Evolutionary conservation across 2,888 invertebrate species (phyloP), one percentile per base, ranked within the genome.

Genomic region (Dastarcus helophoroides): DNA sequence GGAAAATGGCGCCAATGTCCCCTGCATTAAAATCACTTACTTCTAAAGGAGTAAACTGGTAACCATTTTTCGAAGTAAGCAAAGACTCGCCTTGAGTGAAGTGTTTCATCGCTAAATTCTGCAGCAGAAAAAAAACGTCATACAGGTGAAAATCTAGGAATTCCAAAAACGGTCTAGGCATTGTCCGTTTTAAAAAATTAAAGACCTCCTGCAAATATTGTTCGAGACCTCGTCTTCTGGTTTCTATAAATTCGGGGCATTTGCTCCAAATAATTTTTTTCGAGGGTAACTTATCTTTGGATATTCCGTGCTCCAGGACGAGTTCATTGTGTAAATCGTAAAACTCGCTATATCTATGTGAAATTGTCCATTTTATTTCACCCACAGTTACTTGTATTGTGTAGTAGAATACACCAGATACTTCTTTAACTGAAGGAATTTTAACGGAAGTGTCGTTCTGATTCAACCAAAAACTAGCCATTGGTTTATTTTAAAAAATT

Each of bases 201-300:
- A 90, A 71, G 7, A 89, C 69, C 42, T 76, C 77, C 48, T 73
- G 76, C 26, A 94, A 65, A 60, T 95, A 95, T 27, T 71, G 68
- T 57, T 88, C 81, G 22, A 95, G 64, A 9, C 79, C 85, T 39
- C 73, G 68, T 35, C 84, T 73, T 31, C 94, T 71, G 48, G 79
- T 82, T 51, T 86, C 84, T 2, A 97, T 70, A 55, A 97, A 95
- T 32, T 75, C 68, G 1, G 86, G 84, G 40, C 84, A 83, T 59
- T 83, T 85, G 53, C 91, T 93, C 2, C 93, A 80, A 47, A 93
- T 79, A 3, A 89, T 70, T 64, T 91, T 93, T 61, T 97, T 95
- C 1, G 90, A 90, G 7, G 95, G 95, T 9, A 95, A 63, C 35
- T 89, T 67, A 48, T 85, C 86, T 54, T 82, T 86, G 4, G 82